These are phyloP conservation scores for Protodeltote pygarga DNA, from an alignment of 2,888 invertebrate species.

Conservation along the genomic window DNA sequence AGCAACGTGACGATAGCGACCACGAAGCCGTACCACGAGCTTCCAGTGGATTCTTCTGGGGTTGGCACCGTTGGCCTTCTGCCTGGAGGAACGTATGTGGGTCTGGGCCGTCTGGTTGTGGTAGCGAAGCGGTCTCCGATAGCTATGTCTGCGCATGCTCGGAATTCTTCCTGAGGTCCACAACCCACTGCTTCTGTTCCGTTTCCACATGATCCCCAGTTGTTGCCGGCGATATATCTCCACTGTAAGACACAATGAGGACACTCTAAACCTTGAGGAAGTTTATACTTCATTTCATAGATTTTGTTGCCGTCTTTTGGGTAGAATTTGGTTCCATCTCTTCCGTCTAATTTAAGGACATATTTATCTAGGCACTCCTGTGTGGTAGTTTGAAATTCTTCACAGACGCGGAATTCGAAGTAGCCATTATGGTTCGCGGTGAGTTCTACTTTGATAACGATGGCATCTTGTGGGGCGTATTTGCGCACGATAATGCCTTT, in stretches of 20 bases:
- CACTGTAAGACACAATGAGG: slow-evolving; percentile 95
- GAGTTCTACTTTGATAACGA: slow-evolving; percentile 93
- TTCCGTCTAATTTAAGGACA: slow-evolving; percentile 86
- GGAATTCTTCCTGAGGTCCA: slow-evolving; percentile 95
- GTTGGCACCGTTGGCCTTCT: slow-evolving; percentile 77
- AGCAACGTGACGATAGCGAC: slow-evolving; percentile 89
- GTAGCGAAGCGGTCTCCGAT: slow-evolving; percentile 87
- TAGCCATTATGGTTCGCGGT: slow-evolving; percentile 95
- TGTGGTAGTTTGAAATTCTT: slow-evolving; percentile 89
- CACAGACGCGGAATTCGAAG: slow-evolving; percentile 94
- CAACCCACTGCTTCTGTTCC: slow-evolving; percentile 94
- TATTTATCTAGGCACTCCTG: slow-evolving; percentile 93
- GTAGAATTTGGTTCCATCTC: slow-evolving; percentile 88
- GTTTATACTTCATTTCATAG: slow-evolving; percentile 91
- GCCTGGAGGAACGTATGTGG: slow-evolving; percentile 76
- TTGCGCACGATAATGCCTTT: slow-evolving; percentile 93
- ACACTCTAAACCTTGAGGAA: slow-evolving; percentile 90
- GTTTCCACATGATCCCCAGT: slow-evolving; percentile 92
- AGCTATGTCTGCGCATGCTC: slow-evolving; percentile 93
- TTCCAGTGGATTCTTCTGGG: slow-evolving; percentile 76
- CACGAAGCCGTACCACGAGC: slow-evolving; percentile 86
- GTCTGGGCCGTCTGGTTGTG: slow-evolving; percentile 78
- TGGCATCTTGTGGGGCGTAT: slow-evolving; percentile 89
- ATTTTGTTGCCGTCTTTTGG: slow-evolving; percentile 93
- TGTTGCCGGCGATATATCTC: slow-evolving; percentile 95